Evolutionary conservation across 2,113 vertebrate genomes (phyloP), one percentile per base, ranked within the genome.

Genomic region (Zingel zingel): DNA sequence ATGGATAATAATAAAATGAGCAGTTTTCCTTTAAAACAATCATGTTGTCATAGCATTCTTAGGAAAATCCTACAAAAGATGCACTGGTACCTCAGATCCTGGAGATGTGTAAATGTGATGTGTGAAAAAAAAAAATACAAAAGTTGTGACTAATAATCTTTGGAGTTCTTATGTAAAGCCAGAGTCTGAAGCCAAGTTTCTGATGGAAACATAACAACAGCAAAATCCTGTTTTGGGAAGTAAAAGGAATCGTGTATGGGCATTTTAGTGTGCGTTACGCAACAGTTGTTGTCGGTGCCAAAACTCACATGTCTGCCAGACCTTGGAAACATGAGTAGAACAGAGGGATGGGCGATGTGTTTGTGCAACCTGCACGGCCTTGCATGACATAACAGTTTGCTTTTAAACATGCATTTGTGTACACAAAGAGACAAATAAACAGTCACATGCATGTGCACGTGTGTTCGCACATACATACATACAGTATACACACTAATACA

Each of bases 231-330:
- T 87, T 84, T 84, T 65, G 77, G 48, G 63, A 48, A 66, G 14
- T 23, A 72, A 56, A 61, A n/a, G n/a, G 58, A 78, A 69, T 57
- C 33, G 7, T 59, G 27, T 70, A 53, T 30, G 16, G 15, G 8
- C n/a, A 79, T 74, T 86, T 83, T 76, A 84, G 50, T 81, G 36
- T 14, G 15, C 0, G 33, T 90, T 88, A 74, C 72, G 63, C 74
- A 91, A 90, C 61, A 50, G 36, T n/a, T 85, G 75, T n/a, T n/a
- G n/a, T n/a, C 50, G 15, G 39, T 15, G 16, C 65, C 54, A 12
- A 78, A 78, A 65, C 36, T 14, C 12, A 36, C 13, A 30, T 3
- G n/a, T 58, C 74, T 65, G 62, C 68, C 59, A 58, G 63, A 70
- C 39, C 76, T 78, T 23, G n/a, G 74, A 84, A 90, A 84, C 61